Evolutionary conservation across 1,140 invertebrate genomes (phyloP).

Genomic region (Diachasmimorpha longicaudata): DNA sequence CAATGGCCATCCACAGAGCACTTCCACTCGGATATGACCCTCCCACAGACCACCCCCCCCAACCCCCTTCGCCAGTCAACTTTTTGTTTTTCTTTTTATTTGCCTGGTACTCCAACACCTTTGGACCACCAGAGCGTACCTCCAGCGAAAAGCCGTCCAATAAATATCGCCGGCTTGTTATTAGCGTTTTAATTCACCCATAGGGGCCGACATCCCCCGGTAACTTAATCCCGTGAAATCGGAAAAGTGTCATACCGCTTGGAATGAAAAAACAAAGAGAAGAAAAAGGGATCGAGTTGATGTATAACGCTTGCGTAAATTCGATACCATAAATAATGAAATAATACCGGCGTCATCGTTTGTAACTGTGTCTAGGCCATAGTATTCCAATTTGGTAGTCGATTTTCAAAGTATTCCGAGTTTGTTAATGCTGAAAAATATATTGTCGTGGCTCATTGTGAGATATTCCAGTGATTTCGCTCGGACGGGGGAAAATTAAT

Average conservation of each 20-base stretch:
- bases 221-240: slow-evolving; percentile 55
- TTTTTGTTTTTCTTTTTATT: not conserved
- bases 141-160: slow-evolving; percentile 46
- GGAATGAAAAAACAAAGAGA: not conserved
- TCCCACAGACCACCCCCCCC: not conserved
- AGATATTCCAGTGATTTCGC: not conserved
- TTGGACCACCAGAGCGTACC: not conserved
- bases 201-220: slow-evolving; percentile 28
- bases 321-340: not conserved
- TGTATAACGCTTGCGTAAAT: not conserved
- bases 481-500: not conserved
- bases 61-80: not conserved
- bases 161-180: slow-evolving; percentile 59
- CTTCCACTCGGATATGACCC: not conserved
- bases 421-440: not conserved
- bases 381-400: not conserved
- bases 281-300: not conserved
- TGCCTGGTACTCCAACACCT: not conserved
- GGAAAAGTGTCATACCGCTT: slow-evolving; percentile 45
- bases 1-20: slow-evolving; percentile 38
- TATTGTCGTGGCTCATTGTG: not conserved
- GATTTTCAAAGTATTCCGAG: not conserved
- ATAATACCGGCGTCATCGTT: not conserved
- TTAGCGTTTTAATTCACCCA: slow-evolving; percentile 58
- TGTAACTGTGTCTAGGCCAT: not conserved